Conservation (phyloP, 2,797 vertebrate species). For the Sebastolobus alascanus region DNA sequence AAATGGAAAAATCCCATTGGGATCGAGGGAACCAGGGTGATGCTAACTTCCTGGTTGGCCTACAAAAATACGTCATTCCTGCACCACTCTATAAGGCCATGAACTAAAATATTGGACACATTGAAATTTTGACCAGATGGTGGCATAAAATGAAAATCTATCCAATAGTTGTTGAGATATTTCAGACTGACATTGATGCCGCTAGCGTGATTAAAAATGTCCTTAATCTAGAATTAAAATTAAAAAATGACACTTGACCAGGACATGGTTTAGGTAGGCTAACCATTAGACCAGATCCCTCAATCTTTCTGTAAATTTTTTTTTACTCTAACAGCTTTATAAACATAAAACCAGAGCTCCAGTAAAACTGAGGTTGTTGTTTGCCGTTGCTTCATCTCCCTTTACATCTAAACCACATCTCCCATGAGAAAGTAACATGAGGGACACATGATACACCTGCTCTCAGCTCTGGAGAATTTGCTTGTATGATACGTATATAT, state of each 20-base stretch:
- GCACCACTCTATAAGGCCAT: too few relatives aligned
- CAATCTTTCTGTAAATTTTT: accelerated
- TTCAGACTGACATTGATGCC: too few relatives aligned
- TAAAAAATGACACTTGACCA: background rate
- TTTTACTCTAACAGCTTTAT: background rate
- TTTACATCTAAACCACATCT: constrained; percentile 30
- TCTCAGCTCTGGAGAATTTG: constrained; percentile 34
- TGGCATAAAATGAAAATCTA: too few relatives aligned
- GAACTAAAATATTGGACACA: too few relatives aligned
- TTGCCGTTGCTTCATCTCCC: constrained; percentile 6
- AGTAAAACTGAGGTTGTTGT: background rate
- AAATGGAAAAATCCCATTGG: too few relatives aligned
- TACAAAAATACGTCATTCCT: too few relatives aligned
- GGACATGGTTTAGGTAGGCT: background rate
- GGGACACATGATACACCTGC: constrained; percentile 68
- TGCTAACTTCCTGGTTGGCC: too few relatives aligned
- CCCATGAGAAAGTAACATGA: constrained; percentile 52
- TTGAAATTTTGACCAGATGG: too few relatives aligned
- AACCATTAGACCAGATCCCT: background rate
- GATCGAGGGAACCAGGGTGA: too few relatives aligned
- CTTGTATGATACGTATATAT: constrained; percentile 19
- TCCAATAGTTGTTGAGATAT: too few relatives aligned
- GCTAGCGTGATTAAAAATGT: background rate
- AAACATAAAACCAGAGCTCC: background rate
- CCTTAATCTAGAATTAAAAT: background rate